Conservation (phyloP, 1,140 invertebrate species). For the Drosophila trapezifrons region DNA sequence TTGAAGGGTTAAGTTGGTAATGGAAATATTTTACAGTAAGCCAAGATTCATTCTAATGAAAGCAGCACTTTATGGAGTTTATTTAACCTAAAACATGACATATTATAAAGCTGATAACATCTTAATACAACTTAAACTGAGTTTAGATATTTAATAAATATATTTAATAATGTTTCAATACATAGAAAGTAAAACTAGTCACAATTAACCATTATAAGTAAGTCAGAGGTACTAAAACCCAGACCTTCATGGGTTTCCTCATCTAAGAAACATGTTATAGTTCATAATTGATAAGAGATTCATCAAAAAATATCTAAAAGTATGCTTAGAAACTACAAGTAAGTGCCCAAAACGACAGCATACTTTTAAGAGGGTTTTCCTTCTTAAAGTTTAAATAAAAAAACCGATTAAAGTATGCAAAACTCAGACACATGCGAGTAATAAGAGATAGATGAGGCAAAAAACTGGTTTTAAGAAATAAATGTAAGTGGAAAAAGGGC, state of each 20-base stretch:
- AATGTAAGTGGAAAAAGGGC: too few species aligned
- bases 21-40: too few species aligned
- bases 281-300: not conserved
- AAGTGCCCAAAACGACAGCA: not conserved
- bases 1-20: too few species aligned
- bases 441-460: not conserved
- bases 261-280: not conserved
- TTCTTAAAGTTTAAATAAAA: too few species aligned
- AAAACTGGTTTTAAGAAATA: not conserved
- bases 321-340: not conserved
- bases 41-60: too few species aligned
- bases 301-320: not conserved
- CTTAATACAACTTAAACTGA: too few species aligned
- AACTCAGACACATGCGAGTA: too few species aligned
- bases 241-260: not conserved
- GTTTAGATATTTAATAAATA: not conserved
- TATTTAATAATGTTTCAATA: too few species aligned
- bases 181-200: too few species aligned
- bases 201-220: not conserved
- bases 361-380: slow-evolving; percentile 4
- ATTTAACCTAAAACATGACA: too few species aligned
- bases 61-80: too few species aligned
- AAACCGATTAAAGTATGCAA: not conserved
- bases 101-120: too few species aligned
- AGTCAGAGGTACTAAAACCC: not conserved